phyloP scores from a whole-genome alignment of 2,888 invertebrate genomes.

The Clostera curtula region DNA sequence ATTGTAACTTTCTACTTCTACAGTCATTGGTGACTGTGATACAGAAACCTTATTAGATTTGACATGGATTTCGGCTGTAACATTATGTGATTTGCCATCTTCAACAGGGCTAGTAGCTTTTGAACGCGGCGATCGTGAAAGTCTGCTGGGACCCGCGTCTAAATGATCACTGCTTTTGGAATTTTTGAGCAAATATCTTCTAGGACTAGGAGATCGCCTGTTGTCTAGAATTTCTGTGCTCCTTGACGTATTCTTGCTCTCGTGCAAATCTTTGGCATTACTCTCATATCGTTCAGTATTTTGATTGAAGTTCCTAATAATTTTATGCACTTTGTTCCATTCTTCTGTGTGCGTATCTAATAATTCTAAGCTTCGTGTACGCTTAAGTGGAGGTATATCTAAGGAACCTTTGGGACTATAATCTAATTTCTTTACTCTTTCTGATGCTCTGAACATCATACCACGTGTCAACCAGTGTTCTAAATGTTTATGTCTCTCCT shows the following conservation, averaged over 20 bases:
- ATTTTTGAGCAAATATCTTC: conserved; percentile 46
- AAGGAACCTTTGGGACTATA: conserved; percentile 69
- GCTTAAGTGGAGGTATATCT: conserved; percentile 74
- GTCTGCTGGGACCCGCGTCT: conserved; percentile 50
- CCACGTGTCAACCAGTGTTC: conserved; percentile 82
- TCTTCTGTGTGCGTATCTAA: conserved; percentile 47
- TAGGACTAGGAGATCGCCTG: conserved; percentile 48
- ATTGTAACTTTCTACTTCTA: conserved; percentile 44
- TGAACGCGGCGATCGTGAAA: conserved; percentile 40
- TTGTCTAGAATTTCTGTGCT: conserved; percentile 68
- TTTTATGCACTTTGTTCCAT: conserved; percentile 56
- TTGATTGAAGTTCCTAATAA: conserved; percentile 55
- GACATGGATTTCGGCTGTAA: conserved; percentile 66
- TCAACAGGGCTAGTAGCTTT: conserved; percentile 29
- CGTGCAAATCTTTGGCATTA: conserved; percentile 58
- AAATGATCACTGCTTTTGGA: conserved; percentile 62
- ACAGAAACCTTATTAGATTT: conserved; percentile 54
- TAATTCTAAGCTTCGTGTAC: conserved; percentile 83
- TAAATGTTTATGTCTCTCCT: conserved; percentile 78
- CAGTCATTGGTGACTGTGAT: conserved; percentile 56
- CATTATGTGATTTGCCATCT: conserved; percentile 41
- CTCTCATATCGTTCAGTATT: conserved; percentile 50
- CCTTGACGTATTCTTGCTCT: conserved; percentile 59
- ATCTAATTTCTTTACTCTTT: conserved; percentile 60
- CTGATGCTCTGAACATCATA: conserved; percentile 74